Evolutionary conservation across 2,797 vertebrate genomes (phyloP).

Genomic region (Acestrorhynchus altus): DNA sequence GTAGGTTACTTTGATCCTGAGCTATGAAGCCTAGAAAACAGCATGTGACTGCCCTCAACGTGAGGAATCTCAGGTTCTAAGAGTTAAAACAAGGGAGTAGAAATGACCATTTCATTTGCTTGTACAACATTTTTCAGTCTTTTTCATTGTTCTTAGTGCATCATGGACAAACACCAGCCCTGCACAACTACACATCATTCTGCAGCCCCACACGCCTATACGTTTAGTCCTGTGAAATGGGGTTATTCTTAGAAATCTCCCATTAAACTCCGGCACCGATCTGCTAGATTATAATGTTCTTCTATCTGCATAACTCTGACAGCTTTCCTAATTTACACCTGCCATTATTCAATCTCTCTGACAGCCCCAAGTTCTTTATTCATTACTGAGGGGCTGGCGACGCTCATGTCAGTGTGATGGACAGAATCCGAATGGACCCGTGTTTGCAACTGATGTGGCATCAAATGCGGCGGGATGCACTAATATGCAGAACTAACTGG

Average conservation of each 20-base stretch:
- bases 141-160: neutral
- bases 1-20: too few species aligned
- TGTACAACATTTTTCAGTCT: neutral
- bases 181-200: too few species aligned
- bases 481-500: constrained; percentile 30
- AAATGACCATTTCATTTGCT: neutral
- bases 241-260: constrained; percentile 2
- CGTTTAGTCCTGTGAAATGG: neutral
- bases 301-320: constrained; percentile 5
- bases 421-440: constrained; percentile 11
- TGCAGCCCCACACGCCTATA: neutral
- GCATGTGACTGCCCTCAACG: too few species aligned
- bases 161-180: too few species aligned
- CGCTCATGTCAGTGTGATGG: constrained; percentile 20
- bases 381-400: neutral
- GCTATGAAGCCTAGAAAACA: too few species aligned
- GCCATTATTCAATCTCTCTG: constrained; percentile 26
- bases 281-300: constrained; percentile 14
- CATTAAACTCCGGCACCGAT: neutral
- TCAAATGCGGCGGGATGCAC: neutral
- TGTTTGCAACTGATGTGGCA: constrained; percentile 23
- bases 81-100: too few species aligned
- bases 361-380: constrained; percentile 27
- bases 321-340: constrained; percentile 31
- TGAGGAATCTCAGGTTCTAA: too few species aligned